Conservation (phyloP, 1,140 invertebrate species). For the Pseudomyrmex gracilis region DNA sequence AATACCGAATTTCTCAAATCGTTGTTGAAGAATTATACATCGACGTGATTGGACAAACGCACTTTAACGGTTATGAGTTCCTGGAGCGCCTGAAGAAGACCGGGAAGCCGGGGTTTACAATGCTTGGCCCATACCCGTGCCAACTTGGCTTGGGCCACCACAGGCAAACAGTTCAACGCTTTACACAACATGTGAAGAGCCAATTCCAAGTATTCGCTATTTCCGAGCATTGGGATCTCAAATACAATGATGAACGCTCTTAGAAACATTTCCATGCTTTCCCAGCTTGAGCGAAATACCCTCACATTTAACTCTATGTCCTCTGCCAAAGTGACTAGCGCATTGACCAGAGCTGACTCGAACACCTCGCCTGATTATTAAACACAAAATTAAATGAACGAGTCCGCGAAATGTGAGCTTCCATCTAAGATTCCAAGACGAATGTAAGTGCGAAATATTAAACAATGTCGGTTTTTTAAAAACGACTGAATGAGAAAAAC, state of each 20-base stretch:
- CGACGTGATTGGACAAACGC: background rate
- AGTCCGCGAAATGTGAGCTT: too few species aligned
- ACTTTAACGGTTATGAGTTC: slow-evolving; percentile 93
- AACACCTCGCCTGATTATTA: slow-evolving; percentile 85
- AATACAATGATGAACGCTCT: slow-evolving; percentile 95
- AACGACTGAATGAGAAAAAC: too few species aligned
- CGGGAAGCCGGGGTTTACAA: slow-evolving; percentile 89
- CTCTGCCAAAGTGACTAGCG: slow-evolving; percentile 90
- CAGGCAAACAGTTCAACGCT: slow-evolving; percentile 90
- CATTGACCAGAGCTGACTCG: slow-evolving; percentile 92
- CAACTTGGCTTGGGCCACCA: slow-evolving; percentile 92
- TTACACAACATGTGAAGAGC: slow-evolving; percentile 93
- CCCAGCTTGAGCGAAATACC: slow-evolving; percentile 83
- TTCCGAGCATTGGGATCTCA: slow-evolving; percentile 93
- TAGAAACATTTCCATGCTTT: slow-evolving; percentile 85
- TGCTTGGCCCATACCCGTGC: slow-evolving; percentile 92
- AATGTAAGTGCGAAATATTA: too few species aligned
- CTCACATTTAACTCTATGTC: slow-evolving; percentile 91
- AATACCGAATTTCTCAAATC: background rate
- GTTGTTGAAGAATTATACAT: background rate
- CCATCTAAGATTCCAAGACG: too few species aligned
- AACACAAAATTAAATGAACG: too few species aligned
- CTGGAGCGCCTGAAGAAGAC: slow-evolving; percentile 92
- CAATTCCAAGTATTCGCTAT: slow-evolving; percentile 92
- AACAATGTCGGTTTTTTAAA: too few species aligned